Evolutionary conservation across 2,888 invertebrate species (phyloP), one percentile per base, ranked within the genome.

Genomic region (Caenorhabditis afra): DNA sequence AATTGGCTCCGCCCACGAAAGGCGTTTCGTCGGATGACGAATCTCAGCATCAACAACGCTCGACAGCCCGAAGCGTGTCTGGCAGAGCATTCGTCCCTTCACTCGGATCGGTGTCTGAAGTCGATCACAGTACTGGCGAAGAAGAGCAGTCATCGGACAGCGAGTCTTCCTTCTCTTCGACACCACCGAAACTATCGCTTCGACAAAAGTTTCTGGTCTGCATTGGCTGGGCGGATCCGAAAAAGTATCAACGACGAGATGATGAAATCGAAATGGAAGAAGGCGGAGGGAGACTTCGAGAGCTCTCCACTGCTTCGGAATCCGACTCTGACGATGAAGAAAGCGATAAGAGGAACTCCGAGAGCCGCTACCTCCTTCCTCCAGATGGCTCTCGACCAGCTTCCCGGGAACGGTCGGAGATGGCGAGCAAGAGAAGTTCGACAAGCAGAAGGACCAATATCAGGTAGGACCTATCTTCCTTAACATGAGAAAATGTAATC

Each of bases 201-300:
- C 76, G 80, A 18, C 85, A 89, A 57, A 65, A 71, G 18, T 84
- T 89, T 57, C 73, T 89, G 22, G 81, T 89, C 29, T 89, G 88
- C 55, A 88, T 89, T 50, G 89, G 89, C 22, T 79, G 83, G 81
- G 79, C 80, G 5, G 87, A 88, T 61, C 83, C 81, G 1, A 78
- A 82, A 12, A 81, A 87, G 73, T 85, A 52, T 23, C 71, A 37
- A n/a, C 22, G 58, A 37, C 23, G 18, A 52, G 35, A 61, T 52
- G 64, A 70, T 35, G 76, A 67, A 12, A 81, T 76, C 8, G 68
- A 82, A 59, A 77, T 81, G 55, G 80, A 81, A 50, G 81, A 81
- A 66, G 83, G 80, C 0, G 41, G 52, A 11, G 20, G 67, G 22
- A 49, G 73, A 12, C 35, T 50, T 41, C 50, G 62, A 0, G 67